Evolutionary conservation across 2,797 vertebrate species (phyloP).

Genomic region (Huso huso): DNA sequence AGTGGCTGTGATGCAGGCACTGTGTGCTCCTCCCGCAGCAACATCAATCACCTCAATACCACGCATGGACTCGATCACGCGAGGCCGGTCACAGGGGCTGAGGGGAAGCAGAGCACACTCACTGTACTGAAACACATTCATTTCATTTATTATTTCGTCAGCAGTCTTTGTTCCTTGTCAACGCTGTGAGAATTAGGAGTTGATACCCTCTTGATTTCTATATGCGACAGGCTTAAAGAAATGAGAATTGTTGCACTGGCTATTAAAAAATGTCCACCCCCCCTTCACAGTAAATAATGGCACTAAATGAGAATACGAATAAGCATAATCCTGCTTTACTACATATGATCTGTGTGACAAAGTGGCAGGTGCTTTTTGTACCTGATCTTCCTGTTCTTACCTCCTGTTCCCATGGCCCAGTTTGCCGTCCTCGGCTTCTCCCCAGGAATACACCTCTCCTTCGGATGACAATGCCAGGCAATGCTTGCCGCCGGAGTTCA

Average conservation of each 20-base stretch:
- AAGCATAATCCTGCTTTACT: not conserved
- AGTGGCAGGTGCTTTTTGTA: not conserved
- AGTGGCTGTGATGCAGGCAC: slow-evolving; percentile 87
- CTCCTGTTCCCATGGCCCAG: slow-evolving; percentile 94
- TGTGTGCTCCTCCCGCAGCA: slow-evolving; percentile 92
- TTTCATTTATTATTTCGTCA: not conserved
- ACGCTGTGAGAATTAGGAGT: too few relatives aligned
- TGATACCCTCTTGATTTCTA: too few relatives aligned
- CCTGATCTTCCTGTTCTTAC: slow-evolving; percentile 37
- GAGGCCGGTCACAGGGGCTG: slow-evolving; percentile 93
- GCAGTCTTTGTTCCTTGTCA: too few relatives aligned
- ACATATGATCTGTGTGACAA: not conserved
- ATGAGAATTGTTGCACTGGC: too few relatives aligned
- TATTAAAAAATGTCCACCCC: too few relatives aligned
- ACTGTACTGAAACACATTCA: not conserved
- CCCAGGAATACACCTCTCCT: slow-evolving; percentile 97
- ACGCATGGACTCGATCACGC: slow-evolving; percentile 90
- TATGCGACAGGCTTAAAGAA: too few relatives aligned
- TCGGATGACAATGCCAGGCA: slow-evolving; percentile 93
- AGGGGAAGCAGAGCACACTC: slow-evolving; percentile 10
- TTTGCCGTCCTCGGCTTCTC: slow-evolving; percentile 95
- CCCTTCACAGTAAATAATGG: not conserved
- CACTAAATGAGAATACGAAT: too few relatives aligned
- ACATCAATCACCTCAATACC: slow-evolving; percentile 93
- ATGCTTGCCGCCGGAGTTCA: slow-evolving; percentile 97